These are phyloP conservation scores for Gephyroberyx darwinii DNA, from an alignment of 2,797 vertebrate species.

Conservation along the genomic window DNA sequence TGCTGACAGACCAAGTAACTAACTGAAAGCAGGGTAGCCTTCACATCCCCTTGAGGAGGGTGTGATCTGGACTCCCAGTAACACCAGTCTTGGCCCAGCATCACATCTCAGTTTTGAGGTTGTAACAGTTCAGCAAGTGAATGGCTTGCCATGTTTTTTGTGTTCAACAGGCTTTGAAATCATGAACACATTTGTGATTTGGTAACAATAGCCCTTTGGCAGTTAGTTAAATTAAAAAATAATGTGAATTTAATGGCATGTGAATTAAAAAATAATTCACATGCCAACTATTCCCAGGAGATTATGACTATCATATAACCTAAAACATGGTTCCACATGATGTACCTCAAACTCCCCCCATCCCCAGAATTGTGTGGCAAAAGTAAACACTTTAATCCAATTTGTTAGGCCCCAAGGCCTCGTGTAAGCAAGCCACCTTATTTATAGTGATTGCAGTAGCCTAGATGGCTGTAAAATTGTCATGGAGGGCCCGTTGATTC, in stretches of 20 bases:
- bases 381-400: conserved; percentile 80
- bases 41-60: neutral
- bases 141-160: conserved; percentile 14
- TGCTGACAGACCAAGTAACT: too few relatives aligned
- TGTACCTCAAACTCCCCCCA: conserved; percentile 43
- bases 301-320: conserved; percentile 53
- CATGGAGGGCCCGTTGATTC: conserved; percentile 62
- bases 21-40: neutral
- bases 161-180: conserved; percentile 40
- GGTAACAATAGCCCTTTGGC: conserved; percentile 25
- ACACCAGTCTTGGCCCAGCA: neutral
- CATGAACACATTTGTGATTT: conserved; percentile 25
- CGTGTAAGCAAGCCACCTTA: conserved; percentile 60
- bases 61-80: neutral
- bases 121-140: conserved; percentile 14
- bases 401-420: conserved; percentile 68
- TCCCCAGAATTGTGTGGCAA: conserved; percentile 54
- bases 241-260: neutral
- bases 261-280: conserved; percentile 35
- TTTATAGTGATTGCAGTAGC: conserved; percentile 73
- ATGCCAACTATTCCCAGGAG: conserved; percentile 25
- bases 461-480: conserved; percentile 65
- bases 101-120: neutral
- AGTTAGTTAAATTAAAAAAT: conserved; percentile 23
- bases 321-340: conserved; percentile 59